Base-by-base conservation (phyloP, 2,113 vertebrate genomes). In the Crotalus tigris region DNA sequence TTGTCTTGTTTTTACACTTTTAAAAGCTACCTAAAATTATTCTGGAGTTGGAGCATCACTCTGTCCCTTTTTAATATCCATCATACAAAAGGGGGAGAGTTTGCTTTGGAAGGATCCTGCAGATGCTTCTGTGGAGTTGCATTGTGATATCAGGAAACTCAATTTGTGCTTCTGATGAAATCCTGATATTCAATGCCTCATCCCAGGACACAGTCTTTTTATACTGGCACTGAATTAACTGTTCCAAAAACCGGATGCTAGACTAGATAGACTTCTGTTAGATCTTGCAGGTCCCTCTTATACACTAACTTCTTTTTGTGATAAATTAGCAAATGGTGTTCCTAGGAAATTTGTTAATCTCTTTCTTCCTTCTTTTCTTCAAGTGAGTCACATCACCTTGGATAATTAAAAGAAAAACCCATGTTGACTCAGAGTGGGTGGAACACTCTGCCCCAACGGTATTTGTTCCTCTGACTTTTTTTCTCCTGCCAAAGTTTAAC, bases 361-460 rank as follows among this genome's bases (percentile, higher is more conserved):
- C 5, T 29, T 57, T 5, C 23, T 94, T 93, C 90, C 0, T 0
- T 0, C 15, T 92, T 90, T 85, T 11, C 1, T 91, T 91, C 23
- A 91, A 96, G 95, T 97, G 96, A 96, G 81, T 96, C 97, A 97
- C 89, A 26, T 55, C 5, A 69, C 21, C 85, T 54, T 3, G 91
- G 92, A 93, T 59, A 44, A 88, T 26, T 75, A 33, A 29, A 24
- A 21, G 88, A 85, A 91, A 58, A 12, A 0, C 4, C 64, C 2
- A 33, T 9, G 0, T 91, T 95, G 94, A 93, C 93, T 94, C 95
- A 96, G 91, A 9, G n/a, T 11, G 89, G 95, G 95, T 5, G 69
- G 91, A 49, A 1, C 2, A 90, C 13, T 93, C 33, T 54, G 7
- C 13, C 26, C 15, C 53, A 89, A 88, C 87, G 58, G 11, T 87